Base-by-base conservation (phyloP, 1,140 invertebrate species). In the Caerostris extrusa region DNA sequence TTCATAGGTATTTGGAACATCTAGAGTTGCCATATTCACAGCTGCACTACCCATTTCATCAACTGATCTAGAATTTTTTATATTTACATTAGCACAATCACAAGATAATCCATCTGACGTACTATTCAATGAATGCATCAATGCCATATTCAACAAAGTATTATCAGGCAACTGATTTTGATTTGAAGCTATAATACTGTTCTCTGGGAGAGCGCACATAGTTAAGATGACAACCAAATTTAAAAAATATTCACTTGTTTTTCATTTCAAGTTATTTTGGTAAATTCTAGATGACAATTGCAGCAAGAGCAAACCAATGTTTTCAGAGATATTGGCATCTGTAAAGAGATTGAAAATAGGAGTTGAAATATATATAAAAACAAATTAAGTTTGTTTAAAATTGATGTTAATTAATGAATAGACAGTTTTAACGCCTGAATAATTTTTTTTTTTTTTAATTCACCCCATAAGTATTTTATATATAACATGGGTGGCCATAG, bases 91-190 rank as follows among this genome's bases (percentile, higher is more conserved):
- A 34, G 61, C 4, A 69, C 82, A 86, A 17, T 92, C 91, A 89
- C 67, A 89, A 53, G 85, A 71, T 34, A 91, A 55, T 34, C n/a
- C 6, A 56, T 93, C 92, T 7, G 92, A 93, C 53, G 85, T 6
- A 64, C 92, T 89, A 82, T 89, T 93, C 53, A 89, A 81, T 14
- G 92, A 93, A 60, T 93, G 85, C n/a, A 92, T 69, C 60, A 92
- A 71, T 55, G 92, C 64, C 92, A 93, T 93, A 14, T 93, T 88
- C 10, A 88, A 81, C 6, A 93, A 4, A 55, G 57, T n/a, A 69
- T 53, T 86, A 17, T 82, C 53, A 69, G 60, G 12, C 3, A 82
- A 61, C 53, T 61, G 55, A 88, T 88, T 82, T 61, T 87, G 82
- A 53, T 58, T 71, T 7, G 86, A 82, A 7, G 69, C 14, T 14